Conservation (phyloP, 53 echinoderm and acorn worm species). For the Mesocentrotus franciscanus region DNA sequence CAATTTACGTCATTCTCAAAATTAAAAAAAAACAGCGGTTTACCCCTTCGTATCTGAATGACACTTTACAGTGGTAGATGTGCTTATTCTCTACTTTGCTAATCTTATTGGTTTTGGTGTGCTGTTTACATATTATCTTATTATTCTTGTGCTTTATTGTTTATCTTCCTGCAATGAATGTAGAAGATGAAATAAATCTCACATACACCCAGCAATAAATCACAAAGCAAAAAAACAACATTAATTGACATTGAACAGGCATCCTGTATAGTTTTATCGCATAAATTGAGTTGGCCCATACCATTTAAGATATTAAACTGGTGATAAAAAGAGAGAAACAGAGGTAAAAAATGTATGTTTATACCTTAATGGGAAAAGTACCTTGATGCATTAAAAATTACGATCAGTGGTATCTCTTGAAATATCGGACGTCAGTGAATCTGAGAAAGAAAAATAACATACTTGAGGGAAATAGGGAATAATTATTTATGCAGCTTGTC, state of each 20-base stretch:
- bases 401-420: not conserved
- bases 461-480: not conserved
- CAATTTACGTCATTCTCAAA: no score
- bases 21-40: no score
- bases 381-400: not conserved
- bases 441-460: not conserved
- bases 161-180: not conserved
- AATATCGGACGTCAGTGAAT: not conserved
- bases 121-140: not conserved
- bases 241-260: not conserved
- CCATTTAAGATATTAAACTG: not conserved
- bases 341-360: not conserved
- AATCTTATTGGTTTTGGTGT: no score
- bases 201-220: not conserved
- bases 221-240: not conserved
- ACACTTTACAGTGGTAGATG: no score
- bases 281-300: not conserved
- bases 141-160: not conserved
- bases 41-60: no score
- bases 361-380: not conserved
- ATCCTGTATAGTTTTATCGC: not conserved
- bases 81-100: no score
- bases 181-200: not conserved
- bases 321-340: not conserved
- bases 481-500: slow-evolving; percentile 34